phyloP scores from a whole-genome alignment of 2,888 invertebrate genomes.

The Athalia cordata region DNA sequence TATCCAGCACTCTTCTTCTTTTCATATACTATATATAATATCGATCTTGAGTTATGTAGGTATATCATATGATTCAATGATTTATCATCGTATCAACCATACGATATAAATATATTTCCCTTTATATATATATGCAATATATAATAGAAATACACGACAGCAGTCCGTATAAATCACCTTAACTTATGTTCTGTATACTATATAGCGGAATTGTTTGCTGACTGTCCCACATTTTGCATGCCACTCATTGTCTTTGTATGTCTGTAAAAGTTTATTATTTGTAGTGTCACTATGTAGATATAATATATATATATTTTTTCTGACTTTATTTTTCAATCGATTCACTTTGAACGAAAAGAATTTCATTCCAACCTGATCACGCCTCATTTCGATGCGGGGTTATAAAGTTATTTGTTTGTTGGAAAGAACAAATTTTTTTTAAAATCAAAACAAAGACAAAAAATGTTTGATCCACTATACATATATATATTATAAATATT shows the following conservation, averaged over 20 bases:
- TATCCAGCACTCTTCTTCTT: constrained; percentile 43
- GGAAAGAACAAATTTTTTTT: too few relatives aligned
- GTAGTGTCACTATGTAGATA: constrained; percentile 61
- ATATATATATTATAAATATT: too few relatives aligned
- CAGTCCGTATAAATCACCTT: constrained; percentile 49
- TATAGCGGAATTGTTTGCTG: constrained; percentile 57
- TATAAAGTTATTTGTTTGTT: too few relatives aligned
- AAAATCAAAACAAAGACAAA: too few relatives aligned
- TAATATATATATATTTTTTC: constrained; percentile 49
- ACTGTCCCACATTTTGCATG: constrained; percentile 62
- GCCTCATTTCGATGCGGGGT: too few relatives aligned
- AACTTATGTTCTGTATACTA: too few relatives aligned
- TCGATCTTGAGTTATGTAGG: not conserved
- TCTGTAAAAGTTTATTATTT: constrained; percentile 63
- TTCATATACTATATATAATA: constrained; percentile 12
- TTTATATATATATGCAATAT: not conserved
- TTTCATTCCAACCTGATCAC: not conserved
- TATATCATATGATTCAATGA: not conserved
- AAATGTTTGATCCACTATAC: too few relatives aligned
- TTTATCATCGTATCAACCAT: constrained; percentile 2
- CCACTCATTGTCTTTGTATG: constrained; percentile 62
- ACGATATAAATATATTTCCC: too few relatives aligned
- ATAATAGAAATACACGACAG: constrained; percentile 48
- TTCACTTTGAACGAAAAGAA: not conserved
- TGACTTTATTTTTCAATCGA: not conserved